A percentile compares a stretch with the other conserved stretches of the same genome.
Evolutionary conservation across 2,888 invertebrate species (phyloP).

Genomic region (Coenonympha arcania): DNA sequence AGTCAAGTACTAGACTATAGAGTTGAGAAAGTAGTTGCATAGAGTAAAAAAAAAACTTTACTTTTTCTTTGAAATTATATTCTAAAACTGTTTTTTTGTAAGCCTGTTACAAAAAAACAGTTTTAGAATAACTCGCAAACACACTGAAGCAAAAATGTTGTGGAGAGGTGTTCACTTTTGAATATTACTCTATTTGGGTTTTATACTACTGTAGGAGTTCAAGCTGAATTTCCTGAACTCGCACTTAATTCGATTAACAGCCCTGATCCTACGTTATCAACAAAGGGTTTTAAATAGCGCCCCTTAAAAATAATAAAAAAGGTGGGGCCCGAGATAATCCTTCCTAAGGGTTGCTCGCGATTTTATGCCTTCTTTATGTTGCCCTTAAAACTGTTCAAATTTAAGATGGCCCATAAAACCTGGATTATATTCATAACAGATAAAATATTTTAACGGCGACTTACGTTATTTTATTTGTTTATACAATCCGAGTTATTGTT

Average conservation of each 20-base stretch:
- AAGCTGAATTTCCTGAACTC: slow-evolving; percentile 19
- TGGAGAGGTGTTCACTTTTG: neutral
- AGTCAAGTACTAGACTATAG: too few relatives aligned
- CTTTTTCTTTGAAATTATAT: too few relatives aligned
- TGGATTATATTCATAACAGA: slow-evolving; percentile 70
- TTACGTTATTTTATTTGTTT: slow-evolving; percentile 63
- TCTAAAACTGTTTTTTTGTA: too few relatives aligned
- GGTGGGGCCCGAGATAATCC: slow-evolving; percentile 51
- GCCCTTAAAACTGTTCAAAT: slow-evolving; percentile 54
- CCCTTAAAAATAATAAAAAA: slow-evolving; percentile 47
- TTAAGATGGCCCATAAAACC: slow-evolving; percentile 59
- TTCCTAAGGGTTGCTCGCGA: slow-evolving; percentile 46
- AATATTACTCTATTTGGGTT: neutral
- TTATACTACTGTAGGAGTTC: too few relatives aligned
- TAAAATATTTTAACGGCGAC: slow-evolving; percentile 67
- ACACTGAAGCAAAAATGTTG: too few relatives aligned
- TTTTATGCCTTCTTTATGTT: slow-evolving; percentile 55
- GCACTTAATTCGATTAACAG: slow-evolving; percentile 27
- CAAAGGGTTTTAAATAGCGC: slow-evolving; percentile 36
- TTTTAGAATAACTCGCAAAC: too few relatives aligned
- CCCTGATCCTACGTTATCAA: slow-evolving; percentile 10
- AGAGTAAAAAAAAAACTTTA: too few relatives aligned
- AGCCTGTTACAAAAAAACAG: too few relatives aligned
- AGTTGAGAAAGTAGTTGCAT: too few relatives aligned
- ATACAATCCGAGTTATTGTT: slow-evolving; percentile 64